Evolutionary conservation across 2,113 vertebrate species (phyloP).

Genomic region (Hucho hucho): DNA sequence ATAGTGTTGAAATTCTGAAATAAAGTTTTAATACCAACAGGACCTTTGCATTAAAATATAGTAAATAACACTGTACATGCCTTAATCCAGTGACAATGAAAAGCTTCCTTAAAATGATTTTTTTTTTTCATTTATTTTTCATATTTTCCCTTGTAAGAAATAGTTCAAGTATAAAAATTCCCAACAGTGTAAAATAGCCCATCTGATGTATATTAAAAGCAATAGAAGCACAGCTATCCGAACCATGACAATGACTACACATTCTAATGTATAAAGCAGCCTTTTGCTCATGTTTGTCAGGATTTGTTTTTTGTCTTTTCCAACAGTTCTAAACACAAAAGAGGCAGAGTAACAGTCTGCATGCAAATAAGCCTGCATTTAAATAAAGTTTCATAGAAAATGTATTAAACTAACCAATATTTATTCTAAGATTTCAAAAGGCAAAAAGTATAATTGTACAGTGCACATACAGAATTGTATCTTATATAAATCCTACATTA

Average conservation of each 20-base stretch:
- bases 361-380: constrained; percentile 74
- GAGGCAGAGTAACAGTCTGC: constrained; percentile 66
- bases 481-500: constrained; percentile 87
- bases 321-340: constrained; percentile 74
- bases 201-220: constrained; percentile 89
- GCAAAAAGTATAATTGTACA: constrained; percentile 79
- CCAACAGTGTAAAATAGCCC: constrained; percentile 98
- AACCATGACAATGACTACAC: constrained; percentile 83
- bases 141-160: constrained; percentile 99
- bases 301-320: constrained; percentile 46
- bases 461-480: constrained; percentile 90
- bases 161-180: constrained; percentile 99
- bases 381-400: constrained; percentile 72
- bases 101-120: constrained; percentile 86
- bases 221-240: constrained; percentile 93
- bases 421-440: constrained; percentile 85
- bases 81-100: constrained; percentile 93
- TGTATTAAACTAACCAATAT: constrained; percentile 79
- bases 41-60: constrained; percentile 83
- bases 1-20: constrained; percentile 91
- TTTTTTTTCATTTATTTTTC: constrained; percentile 73
- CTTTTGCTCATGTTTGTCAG: constrained; percentile 71
- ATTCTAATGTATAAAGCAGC: constrained; percentile 91
- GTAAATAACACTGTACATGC: constrained; percentile 87
- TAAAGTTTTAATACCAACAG: constrained; percentile 88